Evolutionary conservation across 2,888 invertebrate species (phyloP), one percentile per base, ranked within the genome.

Genomic region (Oxytorus armatus): DNA sequence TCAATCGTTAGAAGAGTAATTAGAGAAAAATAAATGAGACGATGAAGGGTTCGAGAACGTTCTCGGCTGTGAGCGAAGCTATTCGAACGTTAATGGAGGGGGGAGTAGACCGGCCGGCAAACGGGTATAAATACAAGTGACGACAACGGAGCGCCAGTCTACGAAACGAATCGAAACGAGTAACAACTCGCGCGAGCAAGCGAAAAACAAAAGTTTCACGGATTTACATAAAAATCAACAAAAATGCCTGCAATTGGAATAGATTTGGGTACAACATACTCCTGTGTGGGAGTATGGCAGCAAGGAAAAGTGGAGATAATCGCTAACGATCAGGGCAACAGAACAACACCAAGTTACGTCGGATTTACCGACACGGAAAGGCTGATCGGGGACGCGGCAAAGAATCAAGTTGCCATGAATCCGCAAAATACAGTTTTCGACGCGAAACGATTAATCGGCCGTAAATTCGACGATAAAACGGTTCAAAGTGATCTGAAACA

Each of bases 401-500:
- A 95, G 91, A 95, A 95, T 92, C 94, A 95, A 92, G 95, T 95
- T 61, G 95, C 95, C 47, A 93, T 95, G 93, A 96, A 96, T 92
- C 96, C 96, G 51, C 93, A 88, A 89, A 96, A 96, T 93, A 96
- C 96, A 0, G 95, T 95, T 36, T 95, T 95, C 91, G 78, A 78
- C 66, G 78, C 78, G 18, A 78, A 78, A 33, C 23, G 78, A n/a
- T 47, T 80, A 5, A 80, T 81, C 21, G 79, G 90, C 92, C 73
- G 93, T 94, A 53, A 95, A 95, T 86, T 95, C 95, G 2, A 95
- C 94, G 88, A 94, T 95, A 91, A 93, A 0, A 94, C 95, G 86
- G 96, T 96, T 63, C 96, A 96, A 89, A 93, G 93, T 33, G 96
- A 97, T 91, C 94, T 96, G 93, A 96, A 96, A 88, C 95, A 95